A percentile compares a stretch with the other conserved stretches of the same genome.
phyloP scores from a whole-genome alignment of 2,888 invertebrate species.

The Cyclophora albipunctata region DNA sequence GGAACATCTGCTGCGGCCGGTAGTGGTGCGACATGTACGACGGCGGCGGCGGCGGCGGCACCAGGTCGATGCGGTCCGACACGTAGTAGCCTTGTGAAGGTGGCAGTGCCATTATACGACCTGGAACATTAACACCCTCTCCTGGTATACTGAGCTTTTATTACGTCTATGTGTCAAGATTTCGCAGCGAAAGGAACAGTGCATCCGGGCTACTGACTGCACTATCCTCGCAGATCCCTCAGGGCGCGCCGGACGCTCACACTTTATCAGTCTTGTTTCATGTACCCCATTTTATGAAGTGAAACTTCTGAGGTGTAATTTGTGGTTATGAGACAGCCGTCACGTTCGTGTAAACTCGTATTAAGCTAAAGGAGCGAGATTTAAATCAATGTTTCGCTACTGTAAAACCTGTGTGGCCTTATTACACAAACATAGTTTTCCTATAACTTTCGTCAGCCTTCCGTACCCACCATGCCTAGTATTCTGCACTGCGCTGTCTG shows the following conservation, averaged over 20 bases:
- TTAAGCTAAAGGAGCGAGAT: too few species aligned
- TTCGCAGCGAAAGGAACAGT: not conserved
- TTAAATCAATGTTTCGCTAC: too few species aligned
- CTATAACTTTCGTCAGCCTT: too few species aligned
- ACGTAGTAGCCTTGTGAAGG: slow-evolving; percentile 63
- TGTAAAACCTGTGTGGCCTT: too few species aligned
- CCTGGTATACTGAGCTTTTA: not conserved
- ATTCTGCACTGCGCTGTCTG: slow-evolving; percentile 37
- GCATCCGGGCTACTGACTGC: not conserved
- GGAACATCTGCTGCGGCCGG: slow-evolving; percentile 9
- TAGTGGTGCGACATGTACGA: slow-evolving; percentile 9
- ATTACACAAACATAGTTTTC: too few species aligned
- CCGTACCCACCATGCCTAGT: slow-evolving; percentile 44
- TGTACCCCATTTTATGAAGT: not conserved
- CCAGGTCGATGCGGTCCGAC: slow-evolving; percentile 53
- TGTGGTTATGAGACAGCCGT: too few species aligned
- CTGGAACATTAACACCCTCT: slow-evolving; percentile 22
- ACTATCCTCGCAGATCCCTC: not conserved
- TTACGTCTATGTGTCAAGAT: not conserved
- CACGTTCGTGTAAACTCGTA: too few species aligned
- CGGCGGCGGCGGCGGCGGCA: slow-evolving; percentile 32
- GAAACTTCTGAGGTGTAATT: too few species aligned
- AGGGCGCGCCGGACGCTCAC: not conserved
- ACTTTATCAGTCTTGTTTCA: not conserved
- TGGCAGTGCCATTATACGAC: slow-evolving; percentile 60